phyloP scores from a whole-genome alignment of 2,113 vertebrate species.

The Thamnophis sirtalis region DNA sequence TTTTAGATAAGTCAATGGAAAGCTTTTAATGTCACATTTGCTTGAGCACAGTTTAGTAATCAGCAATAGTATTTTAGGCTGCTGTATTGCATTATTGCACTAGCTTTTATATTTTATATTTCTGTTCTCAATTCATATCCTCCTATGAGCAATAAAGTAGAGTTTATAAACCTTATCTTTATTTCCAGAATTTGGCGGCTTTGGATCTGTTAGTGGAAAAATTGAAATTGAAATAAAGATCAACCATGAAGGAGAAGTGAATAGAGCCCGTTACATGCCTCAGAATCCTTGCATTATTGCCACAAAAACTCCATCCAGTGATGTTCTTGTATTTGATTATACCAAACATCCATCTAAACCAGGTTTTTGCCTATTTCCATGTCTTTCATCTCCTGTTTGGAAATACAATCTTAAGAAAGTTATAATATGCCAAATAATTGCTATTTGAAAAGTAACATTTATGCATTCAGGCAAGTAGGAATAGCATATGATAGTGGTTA shows the following conservation, averaged over 20 bases:
- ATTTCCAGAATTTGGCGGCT: constrained; percentile 91
- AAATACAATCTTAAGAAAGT: not conserved
- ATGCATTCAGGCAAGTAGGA: not conserved
- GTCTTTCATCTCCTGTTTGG: not conserved
- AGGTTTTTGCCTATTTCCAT: constrained; percentile 66
- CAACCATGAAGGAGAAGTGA: constrained; percentile 98
- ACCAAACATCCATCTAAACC: constrained; percentile 98
- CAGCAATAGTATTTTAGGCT: accelerated
- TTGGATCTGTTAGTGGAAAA: constrained; percentile 97
- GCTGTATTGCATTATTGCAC: not conserved
- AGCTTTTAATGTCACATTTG: not conserved
- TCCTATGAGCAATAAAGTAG: not conserved
- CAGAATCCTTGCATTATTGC: constrained; percentile 98
- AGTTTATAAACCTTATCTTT: not conserved
- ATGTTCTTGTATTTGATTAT: constrained; percentile 97
- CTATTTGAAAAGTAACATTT: not conserved
- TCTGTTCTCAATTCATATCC: not conserved
- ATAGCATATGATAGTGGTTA: not conserved
- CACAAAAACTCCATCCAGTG: constrained; percentile 96
- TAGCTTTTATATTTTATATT: not conserved
- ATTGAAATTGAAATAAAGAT: constrained; percentile 99
- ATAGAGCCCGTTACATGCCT: constrained; percentile 96
- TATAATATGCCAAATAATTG: not conserved
- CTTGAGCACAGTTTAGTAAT: not conserved
- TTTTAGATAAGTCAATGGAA: too few species aligned